Percentiles rank a stretch among this genome's conserved stretches.
Evolutionary conservation across 2,113 vertebrate species (phyloP).

Genomic region (Arizona elegans): DNA sequence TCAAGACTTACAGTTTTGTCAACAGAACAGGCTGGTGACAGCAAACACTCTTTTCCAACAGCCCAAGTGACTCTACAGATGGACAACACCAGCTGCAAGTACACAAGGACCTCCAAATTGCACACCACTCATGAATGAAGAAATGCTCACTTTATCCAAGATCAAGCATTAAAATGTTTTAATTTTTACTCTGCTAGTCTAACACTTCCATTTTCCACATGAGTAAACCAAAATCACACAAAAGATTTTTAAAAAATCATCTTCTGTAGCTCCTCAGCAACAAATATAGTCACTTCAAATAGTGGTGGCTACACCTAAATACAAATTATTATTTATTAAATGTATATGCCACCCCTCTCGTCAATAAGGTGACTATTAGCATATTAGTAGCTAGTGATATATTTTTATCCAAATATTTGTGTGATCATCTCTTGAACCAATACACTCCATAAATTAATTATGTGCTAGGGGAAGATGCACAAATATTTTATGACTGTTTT

Average conservation of each 20-base stretch:
- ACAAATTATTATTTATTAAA: too few species aligned
- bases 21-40: too few species aligned
- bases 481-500: background rate
- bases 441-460: background rate
- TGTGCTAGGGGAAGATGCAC: background rate
- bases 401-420: background rate
- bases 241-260: background rate
- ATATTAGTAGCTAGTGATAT: background rate
- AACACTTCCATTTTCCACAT: background rate
- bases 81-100: background rate
- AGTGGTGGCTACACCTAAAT: background rate
- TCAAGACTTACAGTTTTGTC: too few species aligned
- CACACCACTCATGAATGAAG: background rate
- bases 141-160: background rate
- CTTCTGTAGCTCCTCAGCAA: background rate
- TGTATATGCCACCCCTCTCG: too few species aligned
- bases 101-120: background rate
- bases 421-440: background rate
- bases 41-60: too few species aligned
- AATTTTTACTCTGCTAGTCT: background rate
- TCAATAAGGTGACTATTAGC: too few species aligned
- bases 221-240: background rate
- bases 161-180: background rate
- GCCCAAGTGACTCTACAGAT: too few species aligned
- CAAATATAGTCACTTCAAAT: background rate